Base-by-base conservation (phyloP, 2,797 vertebrate species). In the Sciurus carolinensis region DNA sequence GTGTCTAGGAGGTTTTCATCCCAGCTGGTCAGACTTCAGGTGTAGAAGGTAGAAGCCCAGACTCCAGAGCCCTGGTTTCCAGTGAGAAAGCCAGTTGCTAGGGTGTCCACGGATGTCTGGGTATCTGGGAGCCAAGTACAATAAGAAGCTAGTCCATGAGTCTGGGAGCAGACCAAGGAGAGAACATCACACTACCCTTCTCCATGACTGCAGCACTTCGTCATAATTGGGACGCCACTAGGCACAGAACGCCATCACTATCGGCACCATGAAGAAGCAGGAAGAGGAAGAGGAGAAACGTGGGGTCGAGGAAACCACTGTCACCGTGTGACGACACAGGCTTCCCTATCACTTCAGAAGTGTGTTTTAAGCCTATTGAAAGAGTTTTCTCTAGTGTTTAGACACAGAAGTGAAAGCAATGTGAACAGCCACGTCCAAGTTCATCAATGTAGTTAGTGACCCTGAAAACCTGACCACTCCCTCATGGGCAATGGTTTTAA, bases 21-120 rank as follows among this genome's bases (percentile, higher is more conserved):
- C 9, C 52, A 11, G 39, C 1, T 0, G 1, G 47, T 44, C 62
- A 77, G 20, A 42, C 1, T 47, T 54, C 4, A 5, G 47, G 33
- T 0, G 0, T 15, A 26, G 20, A 15, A 67, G 44, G 18, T 13
- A 11, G 15, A 75, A 92, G 79, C 18, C 2, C 12, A 47, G 73
- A 17, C 44, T 42, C 62, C 7, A 1, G 9, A 4, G 24, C n/a
- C 12, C 3, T 6, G 18, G 15, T 20, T 86, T 76, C 1, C 9
- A 30, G 1, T 33, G 73, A 95, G 67, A 87, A 54, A 36, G 11
- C 1, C 4, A 7, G 28, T 54, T 77, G 24, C 0, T 15, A 0
- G 17, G 11, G 22, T 1, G 2, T 1, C 12, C 24, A 0, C 1
- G 17, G 44, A 13, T 36, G 4, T 14, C 47, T n/a, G 11, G 64